Conservation (phyloP, 2,888 invertebrate genomes). For the Cheilosia impressa region DNA sequence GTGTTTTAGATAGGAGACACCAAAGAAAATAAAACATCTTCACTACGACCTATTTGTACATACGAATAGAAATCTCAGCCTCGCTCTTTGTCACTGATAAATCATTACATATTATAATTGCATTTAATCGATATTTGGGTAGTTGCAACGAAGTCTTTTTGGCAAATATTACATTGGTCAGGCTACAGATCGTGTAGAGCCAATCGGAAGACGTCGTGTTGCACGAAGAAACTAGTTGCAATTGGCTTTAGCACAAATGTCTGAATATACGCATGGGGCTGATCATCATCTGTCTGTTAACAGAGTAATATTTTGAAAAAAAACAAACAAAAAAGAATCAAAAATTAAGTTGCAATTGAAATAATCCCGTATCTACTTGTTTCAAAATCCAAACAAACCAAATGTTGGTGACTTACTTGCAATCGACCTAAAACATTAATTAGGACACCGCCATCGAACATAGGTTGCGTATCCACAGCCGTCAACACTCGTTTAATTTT, state of each 20-base stretch:
- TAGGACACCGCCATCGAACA: constrained; percentile 97
- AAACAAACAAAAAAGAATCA: constrained; percentile 50
- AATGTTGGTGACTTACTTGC: constrained; percentile 87
- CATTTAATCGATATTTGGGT: constrained; percentile 54
- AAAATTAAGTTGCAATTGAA: constrained; percentile 29
- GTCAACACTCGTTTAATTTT: constrained; percentile 96
- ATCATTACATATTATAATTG: constrained; percentile 57
- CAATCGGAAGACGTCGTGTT: constrained; percentile 97
- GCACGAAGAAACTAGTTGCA: constrained; percentile 94
- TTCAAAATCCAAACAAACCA: background rate
- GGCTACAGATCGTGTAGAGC: constrained; percentile 92
- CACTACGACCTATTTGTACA: constrained; percentile 58
- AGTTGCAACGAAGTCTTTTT: constrained; percentile 63
- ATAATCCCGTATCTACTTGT: background rate
- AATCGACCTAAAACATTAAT: constrained; percentile 98
- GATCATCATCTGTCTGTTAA: constrained; percentile 96
- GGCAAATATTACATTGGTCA: constrained; percentile 51
- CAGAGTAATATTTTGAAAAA: constrained; percentile 18
- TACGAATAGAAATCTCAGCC: constrained; percentile 53
- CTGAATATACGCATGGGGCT: constrained; percentile 96
- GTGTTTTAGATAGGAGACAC: constrained; percentile 7
- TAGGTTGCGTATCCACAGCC: constrained; percentile 98
- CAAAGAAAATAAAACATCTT: constrained; percentile 16
- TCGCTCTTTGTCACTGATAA: constrained; percentile 44
- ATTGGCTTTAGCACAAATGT: constrained; percentile 96